Conservation (phyloP, 1,140 invertebrate species). For the Tetramorium parvispinum region DNA sequence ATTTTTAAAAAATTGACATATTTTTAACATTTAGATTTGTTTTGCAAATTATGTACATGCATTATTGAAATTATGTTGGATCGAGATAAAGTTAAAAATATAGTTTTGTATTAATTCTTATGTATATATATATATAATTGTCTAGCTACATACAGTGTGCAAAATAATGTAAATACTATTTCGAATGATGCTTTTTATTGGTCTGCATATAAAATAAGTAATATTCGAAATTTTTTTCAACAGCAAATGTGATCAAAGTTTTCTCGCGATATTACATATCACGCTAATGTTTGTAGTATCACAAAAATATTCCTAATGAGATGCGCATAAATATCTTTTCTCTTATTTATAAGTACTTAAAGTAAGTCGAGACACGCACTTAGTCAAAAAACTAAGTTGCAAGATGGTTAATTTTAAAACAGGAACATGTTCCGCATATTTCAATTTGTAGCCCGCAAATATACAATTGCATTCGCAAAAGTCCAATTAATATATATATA, state of each 20-base stretch:
- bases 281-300: conserved; percentile 1
- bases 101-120: background rate
- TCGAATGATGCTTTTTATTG: conserved; percentile 12
- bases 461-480: background rate
- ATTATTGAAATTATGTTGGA: background rate
- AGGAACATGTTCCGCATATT: background rate
- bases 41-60: conserved; percentile 6
- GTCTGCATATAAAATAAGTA: conserved; percentile 28
- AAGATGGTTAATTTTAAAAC: conserved; percentile 29
- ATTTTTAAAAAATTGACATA: background rate
- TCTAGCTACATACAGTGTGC: background rate
- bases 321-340: conserved; percentile 27
- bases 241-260: background rate
- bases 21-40: background rate
- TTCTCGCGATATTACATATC: background rate
- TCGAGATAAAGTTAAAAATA: background rate
- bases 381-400: conserved; percentile 11
- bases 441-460: background rate
- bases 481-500: background rate
- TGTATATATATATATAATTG: background rate
- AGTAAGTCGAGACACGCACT: conserved; percentile 16
- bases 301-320: conserved; percentile 58
- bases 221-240: conserved; percentile 9
- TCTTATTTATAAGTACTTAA: conserved; percentile 27
- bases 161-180: conserved; percentile 23